Evolutionary conservation across 2,113 vertebrate genomes (phyloP).

Genomic region (Rhipidura dahli): DNA sequence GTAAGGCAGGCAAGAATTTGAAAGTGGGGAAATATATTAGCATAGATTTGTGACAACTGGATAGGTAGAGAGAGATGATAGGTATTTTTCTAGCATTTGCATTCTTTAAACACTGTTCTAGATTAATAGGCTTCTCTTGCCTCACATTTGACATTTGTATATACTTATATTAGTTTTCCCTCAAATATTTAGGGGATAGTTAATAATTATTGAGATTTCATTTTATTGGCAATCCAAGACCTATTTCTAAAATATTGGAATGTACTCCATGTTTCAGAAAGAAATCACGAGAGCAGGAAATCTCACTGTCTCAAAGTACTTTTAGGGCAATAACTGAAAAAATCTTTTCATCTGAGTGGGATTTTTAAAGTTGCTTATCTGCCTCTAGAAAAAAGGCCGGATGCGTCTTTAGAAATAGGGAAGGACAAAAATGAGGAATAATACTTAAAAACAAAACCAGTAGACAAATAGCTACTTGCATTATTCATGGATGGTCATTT

Average conservation of each 20-base stretch:
- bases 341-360: background rate
- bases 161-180: slow-evolving; percentile 1
- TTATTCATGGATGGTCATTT: background rate
- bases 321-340: background rate
- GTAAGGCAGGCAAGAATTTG: background rate
- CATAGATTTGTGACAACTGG: background rate
- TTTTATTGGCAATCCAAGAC: slow-evolving; percentile 2
- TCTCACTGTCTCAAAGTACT: background rate
- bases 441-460: background rate
- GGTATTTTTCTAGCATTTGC: background rate
- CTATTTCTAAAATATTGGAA: background rate
- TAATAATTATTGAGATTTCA: background rate
- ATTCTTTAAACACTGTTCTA: background rate
- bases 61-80: background rate
- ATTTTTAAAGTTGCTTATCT: background rate
- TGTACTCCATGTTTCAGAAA: background rate
- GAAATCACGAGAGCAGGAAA: background rate
- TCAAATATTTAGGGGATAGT: background rate
- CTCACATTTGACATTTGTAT: background rate
- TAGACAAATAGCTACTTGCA: background rate
- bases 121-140: background rate
- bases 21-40: background rate
- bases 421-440: background rate
- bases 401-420: background rate
- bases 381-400: background rate